Evolutionary conservation across 2,797 vertebrate species (phyloP), one percentile per base, ranked within the genome.

Genomic region (Chiropotes sagulatus): DNA sequence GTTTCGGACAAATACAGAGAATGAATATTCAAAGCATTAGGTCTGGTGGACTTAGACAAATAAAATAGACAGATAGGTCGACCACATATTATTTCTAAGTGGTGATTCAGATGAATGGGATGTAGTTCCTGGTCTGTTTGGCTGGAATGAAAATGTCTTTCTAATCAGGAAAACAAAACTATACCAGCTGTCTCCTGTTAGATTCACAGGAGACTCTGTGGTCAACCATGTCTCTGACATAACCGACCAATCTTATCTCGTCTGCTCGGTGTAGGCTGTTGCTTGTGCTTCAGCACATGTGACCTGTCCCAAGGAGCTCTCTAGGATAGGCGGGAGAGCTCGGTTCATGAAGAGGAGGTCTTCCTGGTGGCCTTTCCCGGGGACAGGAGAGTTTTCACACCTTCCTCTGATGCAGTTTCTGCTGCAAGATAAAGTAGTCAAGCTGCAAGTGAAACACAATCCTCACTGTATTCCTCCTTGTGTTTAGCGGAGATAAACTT

Each of bases 401-500:
- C 92, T 98, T 41, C 39, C 97, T 94, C 4, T 98, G 98, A 98
- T 94, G 95, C 98, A 97, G 98, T 98, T 99, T 98, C 98, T 97
- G 0, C 98, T 76, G 0, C 95, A 97, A 98, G 99, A 99, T 99
- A 99, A 98, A 99, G 98, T 98, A 98, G 98, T 98, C 93, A 98
- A 97, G 98, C 98, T 96, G 98, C 98, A 99, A 99, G 98, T 98
- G 98, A 99, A 98, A 98, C 99, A 98, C 98, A 98, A 98, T 98
- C 97, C 98, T 97, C 97, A 97, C 99, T 98, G 98, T 98, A 98
- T 97, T 98, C 98, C 99, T 99, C 99, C 99, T 98, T 98, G 98
- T 99, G 99, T 99, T 99, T 98, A 98, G 98, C 96, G 96, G 98
- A 99, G 99, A 99, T 99, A 99, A 99, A 99, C 98, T 98, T 98